phyloP scores from a whole-genome alignment of 2,888 invertebrate species.

The Drosophila melanosoma region DNA sequence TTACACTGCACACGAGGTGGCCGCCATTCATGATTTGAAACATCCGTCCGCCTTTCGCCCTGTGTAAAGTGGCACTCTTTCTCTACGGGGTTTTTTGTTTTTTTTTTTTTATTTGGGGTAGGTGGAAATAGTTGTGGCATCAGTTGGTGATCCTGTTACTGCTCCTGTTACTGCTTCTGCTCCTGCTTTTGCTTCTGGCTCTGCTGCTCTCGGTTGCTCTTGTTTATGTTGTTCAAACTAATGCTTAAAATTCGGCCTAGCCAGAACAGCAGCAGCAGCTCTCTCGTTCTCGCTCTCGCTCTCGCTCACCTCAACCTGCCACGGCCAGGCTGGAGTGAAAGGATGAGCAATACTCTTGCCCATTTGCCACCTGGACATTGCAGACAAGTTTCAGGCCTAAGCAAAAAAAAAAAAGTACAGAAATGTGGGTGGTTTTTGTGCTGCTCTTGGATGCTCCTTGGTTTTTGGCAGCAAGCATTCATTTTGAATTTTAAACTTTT shows the following conservation, averaged over 20 bases:
- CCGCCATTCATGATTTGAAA: slow-evolving; percentile 75
- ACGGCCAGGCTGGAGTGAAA: background rate
- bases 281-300: slow-evolving; percentile 1
- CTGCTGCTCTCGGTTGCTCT: slow-evolving; percentile 7
- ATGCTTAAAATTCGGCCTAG: slow-evolving; percentile 80
- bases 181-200: background rate
- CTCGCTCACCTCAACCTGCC: slow-evolving; percentile 34
- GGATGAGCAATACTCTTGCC: slow-evolving; percentile 18
- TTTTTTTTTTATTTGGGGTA: slow-evolving; percentile 1
- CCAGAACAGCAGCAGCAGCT: slow-evolving; percentile 13
- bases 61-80: slow-evolving; percentile 48
- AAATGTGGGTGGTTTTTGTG: slow-evolving; percentile 38
- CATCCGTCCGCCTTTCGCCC: slow-evolving; percentile 56
- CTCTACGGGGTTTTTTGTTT: slow-evolving; percentile 2
- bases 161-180: background rate
- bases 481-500: slow-evolving; percentile 27
- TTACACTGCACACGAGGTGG: slow-evolving; percentile 21
- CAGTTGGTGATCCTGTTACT: slow-evolving; percentile 9
- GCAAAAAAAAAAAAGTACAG: background rate
- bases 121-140: slow-evolving; percentile 54
- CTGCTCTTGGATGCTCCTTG: slow-evolving; percentile 26
- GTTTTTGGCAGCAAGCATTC: slow-evolving; percentile 13
- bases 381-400: slow-evolving; percentile 28
- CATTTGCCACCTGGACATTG: slow-evolving; percentile 49
- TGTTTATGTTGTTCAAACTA: slow-evolving; percentile 80